Base-by-base conservation (phyloP, 2,113 vertebrate species). In the Leptodactylus fuscus region DNA sequence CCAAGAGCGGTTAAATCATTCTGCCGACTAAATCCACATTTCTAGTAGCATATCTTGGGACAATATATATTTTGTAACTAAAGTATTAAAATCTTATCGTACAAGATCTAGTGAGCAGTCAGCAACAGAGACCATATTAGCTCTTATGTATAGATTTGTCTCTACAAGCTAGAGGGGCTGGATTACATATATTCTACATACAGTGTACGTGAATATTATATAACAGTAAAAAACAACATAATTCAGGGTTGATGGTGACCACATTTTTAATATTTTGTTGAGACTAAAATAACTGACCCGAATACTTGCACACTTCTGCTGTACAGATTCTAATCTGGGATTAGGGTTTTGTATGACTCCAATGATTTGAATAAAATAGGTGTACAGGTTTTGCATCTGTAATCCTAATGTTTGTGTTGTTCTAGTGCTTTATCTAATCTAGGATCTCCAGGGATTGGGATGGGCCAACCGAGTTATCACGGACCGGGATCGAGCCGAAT, bases 1-100 rank as follows among this genome's bases (percentile, higher is more conserved):
- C 73, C 73, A 34, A 10, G 73, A 76, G 73, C 48, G 16, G 44
- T 48, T 75, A 73, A 48, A 49, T 29, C 24, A 76, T 76, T 76
- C 15, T 49, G 44, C 51, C 10, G 0, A 46, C 36, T 11, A 18
- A 73, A 73, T 73, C 27, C 44, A 51, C 18, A 49, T 76, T 49
- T 11, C 32, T 49, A 22, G 65, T 4, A 69, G 65, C 65, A 69
- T 36, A 22, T 69, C 2, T 38, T 38, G 65, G 34, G 10, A 69
- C 65, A 69, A 69, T 69, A 38, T 67, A 34, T 18, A 22, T 69
- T 34, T 36, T 67, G 62, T 65, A 65, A 34, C 29, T 34, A 38
- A 6, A 12, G 18, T 29, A 34, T 18, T 34, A 67, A 69, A 20
- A 38, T 69, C 32, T 34, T 5, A 15, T 38, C 32, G 0, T 8